Conservation (phyloP, 2,888 invertebrate genomes). For the Glyphotaelius pellucidus region DNA sequence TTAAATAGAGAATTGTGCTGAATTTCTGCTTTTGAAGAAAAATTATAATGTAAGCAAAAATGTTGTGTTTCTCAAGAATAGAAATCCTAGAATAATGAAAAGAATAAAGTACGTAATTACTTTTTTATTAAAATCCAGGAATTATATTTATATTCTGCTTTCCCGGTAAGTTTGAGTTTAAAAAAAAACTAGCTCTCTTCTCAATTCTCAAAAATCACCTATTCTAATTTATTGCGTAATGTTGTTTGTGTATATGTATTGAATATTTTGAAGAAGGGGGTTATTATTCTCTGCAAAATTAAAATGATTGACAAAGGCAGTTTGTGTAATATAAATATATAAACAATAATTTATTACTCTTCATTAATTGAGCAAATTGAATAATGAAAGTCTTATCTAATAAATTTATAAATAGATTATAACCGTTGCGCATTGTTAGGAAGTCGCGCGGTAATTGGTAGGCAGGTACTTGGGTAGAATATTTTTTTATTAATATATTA, state of each 20-base stretch:
- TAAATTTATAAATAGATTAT: not conserved
- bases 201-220: not conserved
- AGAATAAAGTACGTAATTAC: not conserved
- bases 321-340: not conserved
- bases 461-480: not conserved
- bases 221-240: not conserved
- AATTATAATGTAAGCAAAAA: not conserved
- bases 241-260: not conserved
- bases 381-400: not conserved
- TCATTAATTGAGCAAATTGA: not conserved
- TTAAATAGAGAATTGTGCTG: not conserved
- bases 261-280: not conserved
- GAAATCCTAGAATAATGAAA: not conserved
- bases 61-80: not conserved
- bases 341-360: no score
- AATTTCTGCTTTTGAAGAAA: not conserved
- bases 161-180: no score
- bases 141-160: not conserved
- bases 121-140: not conserved
- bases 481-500: no score
- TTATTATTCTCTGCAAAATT: not conserved
- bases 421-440: no score
- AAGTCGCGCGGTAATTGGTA: not conserved
- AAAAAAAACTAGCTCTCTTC: no score
- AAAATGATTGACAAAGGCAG: not conserved